Base-by-base conservation (phyloP, 2,113 vertebrate genomes). In the Pelusios castaneus region DNA sequence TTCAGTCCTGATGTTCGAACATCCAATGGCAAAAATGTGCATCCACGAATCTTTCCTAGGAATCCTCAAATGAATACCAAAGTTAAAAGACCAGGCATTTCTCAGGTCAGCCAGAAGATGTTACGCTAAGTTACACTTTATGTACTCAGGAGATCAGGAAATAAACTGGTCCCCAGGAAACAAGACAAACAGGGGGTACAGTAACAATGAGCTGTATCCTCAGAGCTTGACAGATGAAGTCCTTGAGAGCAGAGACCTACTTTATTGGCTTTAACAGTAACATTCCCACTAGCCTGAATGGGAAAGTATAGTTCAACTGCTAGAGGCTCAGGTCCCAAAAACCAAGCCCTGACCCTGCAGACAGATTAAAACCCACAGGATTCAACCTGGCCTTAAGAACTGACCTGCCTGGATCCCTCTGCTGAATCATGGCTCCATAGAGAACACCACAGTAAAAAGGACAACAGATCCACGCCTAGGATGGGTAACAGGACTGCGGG, bases 131-230 rank as follows among this genome's bases (percentile, higher is more conserved):
- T 79, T 43, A 82, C 31, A 17, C 19, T 84, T 16, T 43, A 58
- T 11, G 27, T 25, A 79, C 82, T 34, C 12, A 81, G 38, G 73
- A 94, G 90, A 86, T 92, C 84, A 83, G 43, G 89, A 88, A 81
- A 24, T 13, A 89, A 47, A 13, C 0, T 0, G 0, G 0, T 5
- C 9, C 34, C 82, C 11, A 29, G 17, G 29, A 85, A 82, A 81
- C 21, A 16, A 2, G 0, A 49, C 1, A 2, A 43, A 80, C 56
- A 81, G 79, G 24, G 22, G 16, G 56, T 52, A 56, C 85, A 78
- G 34, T 54, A 75, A 86, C 87, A 88, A 21, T 7, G 22, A 24
- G 22, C 38, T 43, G 21, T 73, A 19, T 38, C 38, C 38, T 24
- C 70, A 73, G n/a, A 73, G n/a, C 38, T 73, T 41, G 11, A 73